These are phyloP conservation scores for Monopis laevigella DNA, from an alignment of 2,888 invertebrate species.

Conservation along the genomic window DNA sequence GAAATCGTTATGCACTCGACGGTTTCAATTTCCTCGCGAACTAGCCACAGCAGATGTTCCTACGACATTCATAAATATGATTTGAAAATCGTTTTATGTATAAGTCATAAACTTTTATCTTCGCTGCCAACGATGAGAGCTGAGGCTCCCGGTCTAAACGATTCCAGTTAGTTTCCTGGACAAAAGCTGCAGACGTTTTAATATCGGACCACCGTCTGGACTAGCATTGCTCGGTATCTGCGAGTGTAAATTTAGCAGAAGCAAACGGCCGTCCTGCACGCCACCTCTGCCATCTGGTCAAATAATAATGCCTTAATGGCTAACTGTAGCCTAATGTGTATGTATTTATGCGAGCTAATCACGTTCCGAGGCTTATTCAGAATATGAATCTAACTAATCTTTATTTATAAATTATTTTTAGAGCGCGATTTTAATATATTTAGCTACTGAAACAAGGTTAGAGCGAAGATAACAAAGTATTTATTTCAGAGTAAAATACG, in stretches of 20 bases:
- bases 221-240: slow-evolving; percentile 39
- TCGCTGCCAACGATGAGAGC: slow-evolving; percentile 31
- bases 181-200: slow-evolving; percentile 62
- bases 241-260: slow-evolving; percentile 52
- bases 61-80: slow-evolving; percentile 61
- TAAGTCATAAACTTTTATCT: slow-evolving; percentile 66
- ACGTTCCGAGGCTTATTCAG: no score
- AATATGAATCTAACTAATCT: no score
- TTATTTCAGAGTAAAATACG: no score
- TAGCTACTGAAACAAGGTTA: no score
- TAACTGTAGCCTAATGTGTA: slow-evolving; percentile 62
- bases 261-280: slow-evolving; percentile 52
- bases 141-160: slow-evolving; percentile 40
- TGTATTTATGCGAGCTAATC: slow-evolving; percentile 54
- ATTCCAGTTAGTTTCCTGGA: slow-evolving; percentile 52
- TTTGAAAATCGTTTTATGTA: slow-evolving; percentile 66
- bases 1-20: slow-evolving; percentile 57
- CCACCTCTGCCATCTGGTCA: slow-evolving; percentile 52
- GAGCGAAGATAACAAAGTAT: no score
- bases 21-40: slow-evolving; percentile 63
- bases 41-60: slow-evolving; percentile 57
- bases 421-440: no score
- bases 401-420: no score
- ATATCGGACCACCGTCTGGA: slow-evolving; percentile 47
- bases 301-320: slow-evolving; percentile 56